A percentile compares a stretch with the other conserved stretches of the same genome.
Evolutionary conservation across 2,888 invertebrate species (phyloP).

Genomic region (Hylaea fasciaria): DNA sequence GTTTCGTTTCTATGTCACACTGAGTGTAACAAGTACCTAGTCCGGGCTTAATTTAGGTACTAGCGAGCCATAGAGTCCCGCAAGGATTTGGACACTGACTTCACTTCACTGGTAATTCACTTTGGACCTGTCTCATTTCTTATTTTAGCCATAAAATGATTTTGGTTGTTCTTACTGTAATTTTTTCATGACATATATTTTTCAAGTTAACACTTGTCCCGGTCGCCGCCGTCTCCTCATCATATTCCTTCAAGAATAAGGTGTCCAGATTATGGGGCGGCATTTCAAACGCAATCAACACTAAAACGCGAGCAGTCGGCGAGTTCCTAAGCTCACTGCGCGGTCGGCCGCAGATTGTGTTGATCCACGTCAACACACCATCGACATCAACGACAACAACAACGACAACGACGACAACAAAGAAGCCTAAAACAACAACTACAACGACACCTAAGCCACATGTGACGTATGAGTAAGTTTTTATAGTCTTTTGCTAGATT

Average conservation of each 20-base stretch:
- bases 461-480: slow-evolving; percentile 25
- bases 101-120: too few species aligned
- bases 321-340: slow-evolving; percentile 24
- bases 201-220: slow-evolving; percentile 19
- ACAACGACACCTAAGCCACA: slow-evolving; percentile 13
- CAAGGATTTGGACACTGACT: too few species aligned
- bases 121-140: too few species aligned
- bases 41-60: too few species aligned
- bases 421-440: slow-evolving; percentile 12
- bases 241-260: slow-evolving; percentile 9
- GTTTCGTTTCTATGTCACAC: too few species aligned
- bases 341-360: slow-evolving; percentile 20
- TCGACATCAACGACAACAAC: slow-evolving; percentile 11
- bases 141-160: too few species aligned
- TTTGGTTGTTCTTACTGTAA: background rate
- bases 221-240: slow-evolving; percentile 12
- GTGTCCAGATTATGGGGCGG: slow-evolving; percentile 24
- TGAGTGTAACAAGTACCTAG: too few species aligned
- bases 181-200: background rate
- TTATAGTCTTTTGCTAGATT: background rate
- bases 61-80: too few species aligned
- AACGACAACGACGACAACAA: slow-evolving; percentile 17
- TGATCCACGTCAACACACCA: slow-evolving; percentile 18
- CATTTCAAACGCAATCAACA: slow-evolving; percentile 21
- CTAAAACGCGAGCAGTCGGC: slow-evolving; percentile 35